Percentiles rank a stretch among this genome's conserved stretches.
Evolutionary conservation across 2,888 invertebrate species (phyloP).

Genomic region (Hipparchia semele): DNA sequence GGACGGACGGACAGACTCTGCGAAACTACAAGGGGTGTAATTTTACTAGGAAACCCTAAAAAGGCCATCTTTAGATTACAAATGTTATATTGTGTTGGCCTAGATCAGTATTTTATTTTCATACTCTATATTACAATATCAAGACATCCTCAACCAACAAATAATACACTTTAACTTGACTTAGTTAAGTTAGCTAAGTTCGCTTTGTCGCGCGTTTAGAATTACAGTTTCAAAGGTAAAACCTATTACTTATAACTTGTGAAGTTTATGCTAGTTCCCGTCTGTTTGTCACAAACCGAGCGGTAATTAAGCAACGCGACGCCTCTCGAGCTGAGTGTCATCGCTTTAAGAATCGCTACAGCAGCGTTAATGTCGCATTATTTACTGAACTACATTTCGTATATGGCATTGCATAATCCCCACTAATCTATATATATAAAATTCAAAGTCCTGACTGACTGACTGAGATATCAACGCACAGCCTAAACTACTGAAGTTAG

Average conservation of each 20-base stretch:
- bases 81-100: neutral
- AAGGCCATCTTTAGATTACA: no score
- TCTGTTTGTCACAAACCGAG: slow-evolving; percentile 16
- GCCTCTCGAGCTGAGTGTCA: slow-evolving; percentile 1
- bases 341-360: slow-evolving; percentile 2
- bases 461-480: no score
- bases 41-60: no score
- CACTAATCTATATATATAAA: no score
- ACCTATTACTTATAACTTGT: slow-evolving; percentile 15
- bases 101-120: neutral
- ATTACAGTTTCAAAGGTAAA: slow-evolving; percentile 14
- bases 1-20: no score
- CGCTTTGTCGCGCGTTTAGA: slow-evolving; percentile 15
- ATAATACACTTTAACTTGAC: neutral
- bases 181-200: neutral
- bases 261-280: slow-evolving; percentile 20
- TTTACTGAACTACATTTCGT: no score
- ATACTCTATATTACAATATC: neutral
- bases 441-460: no score
- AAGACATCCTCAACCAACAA: no score
- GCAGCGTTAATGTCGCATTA: no score
- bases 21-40: no score
- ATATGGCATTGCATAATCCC: no score
- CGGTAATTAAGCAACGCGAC: slow-evolving; percentile 12
- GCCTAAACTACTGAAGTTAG: no score